Conservation (phyloP, 2,888 invertebrate genomes). For the Oligia fasciuncula region DNA sequence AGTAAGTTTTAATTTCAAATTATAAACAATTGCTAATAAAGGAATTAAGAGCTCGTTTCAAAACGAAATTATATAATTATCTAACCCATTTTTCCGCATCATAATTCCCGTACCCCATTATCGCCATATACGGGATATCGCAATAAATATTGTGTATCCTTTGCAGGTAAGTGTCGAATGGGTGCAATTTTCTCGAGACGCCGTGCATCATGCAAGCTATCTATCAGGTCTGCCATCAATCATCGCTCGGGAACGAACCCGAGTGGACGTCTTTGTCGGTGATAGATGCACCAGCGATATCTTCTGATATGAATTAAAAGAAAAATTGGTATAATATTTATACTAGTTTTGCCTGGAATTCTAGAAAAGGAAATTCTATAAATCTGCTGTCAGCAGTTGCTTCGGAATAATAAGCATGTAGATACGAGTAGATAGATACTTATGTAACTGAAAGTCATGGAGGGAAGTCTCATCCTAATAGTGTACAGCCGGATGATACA, state of each 20-base stretch:
- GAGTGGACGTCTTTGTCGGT: conserved; percentile 57
- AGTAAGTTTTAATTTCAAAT: neutral
- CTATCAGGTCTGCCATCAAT: conserved; percentile 73
- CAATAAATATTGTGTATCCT: conserved; percentile 61
- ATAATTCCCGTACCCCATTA: conserved; percentile 29
- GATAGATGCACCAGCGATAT: conserved; percentile 56
- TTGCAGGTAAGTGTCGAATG: conserved; percentile 72
- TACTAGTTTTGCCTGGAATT: conserved; percentile 10
- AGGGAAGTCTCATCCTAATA: too few species aligned
- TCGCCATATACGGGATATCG: conserved; percentile 31
- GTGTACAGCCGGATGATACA: too few species aligned
- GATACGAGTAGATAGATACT: neutral
- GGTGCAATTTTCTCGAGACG: conserved; percentile 70
- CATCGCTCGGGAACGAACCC: conserved; percentile 62
- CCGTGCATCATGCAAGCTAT: conserved; percentile 69
- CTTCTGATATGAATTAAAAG: conserved; percentile 43
- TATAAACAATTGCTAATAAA: neutral
- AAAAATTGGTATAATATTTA: conserved; percentile 8
- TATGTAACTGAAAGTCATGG: neutral
- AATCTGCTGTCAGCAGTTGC: neutral
- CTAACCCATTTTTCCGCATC: conserved; percentile 18
- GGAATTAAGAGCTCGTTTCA: neutral
- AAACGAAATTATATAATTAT: conserved; percentile 1
- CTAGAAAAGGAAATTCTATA: neutral
- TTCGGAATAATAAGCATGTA: too few species aligned